phyloP scores from a whole-genome alignment of 2,797 vertebrate genomes.

The Danio jaintianensis region DNA sequence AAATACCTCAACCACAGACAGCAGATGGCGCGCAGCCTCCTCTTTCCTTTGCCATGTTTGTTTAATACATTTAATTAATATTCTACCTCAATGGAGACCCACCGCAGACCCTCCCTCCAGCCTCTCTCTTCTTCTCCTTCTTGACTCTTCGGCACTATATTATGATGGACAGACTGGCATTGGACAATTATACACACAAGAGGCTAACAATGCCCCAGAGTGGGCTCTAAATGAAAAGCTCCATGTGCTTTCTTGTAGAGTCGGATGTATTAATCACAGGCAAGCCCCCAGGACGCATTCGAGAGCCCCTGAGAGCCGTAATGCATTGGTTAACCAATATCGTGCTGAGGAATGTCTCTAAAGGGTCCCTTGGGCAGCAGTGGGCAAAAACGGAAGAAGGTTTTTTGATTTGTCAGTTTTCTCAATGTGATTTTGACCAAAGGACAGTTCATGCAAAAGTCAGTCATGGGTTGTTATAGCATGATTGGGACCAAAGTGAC shows the following conservation, averaged over 20 bases:
- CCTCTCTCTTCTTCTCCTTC: slow-evolving; percentile 32
- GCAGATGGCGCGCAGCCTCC: slow-evolving; percentile 88
- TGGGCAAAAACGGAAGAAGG: slow-evolving; percentile 31
- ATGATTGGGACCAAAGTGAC: slow-evolving; percentile 2
- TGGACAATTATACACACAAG: slow-evolving; percentile 81
- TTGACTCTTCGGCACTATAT: slow-evolving; percentile 40
- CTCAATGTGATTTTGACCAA: slow-evolving; percentile 42
- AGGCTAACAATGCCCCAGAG: slow-evolving; percentile 76
- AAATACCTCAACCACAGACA: slow-evolving; percentile 79
- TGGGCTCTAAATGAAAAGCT: slow-evolving; percentile 78
- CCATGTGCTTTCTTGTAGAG: slow-evolving; percentile 74
- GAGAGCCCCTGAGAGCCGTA: slow-evolving; percentile 40
- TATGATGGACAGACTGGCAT: slow-evolving; percentile 71
- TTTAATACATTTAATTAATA: slow-evolving; percentile 97
- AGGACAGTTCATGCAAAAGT: slow-evolving; percentile 25
- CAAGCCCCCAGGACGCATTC: slow-evolving; percentile 60
- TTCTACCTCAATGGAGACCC: slow-evolving; percentile 81
- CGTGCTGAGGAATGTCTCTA: slow-evolving; percentile 37
- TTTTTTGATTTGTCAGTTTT: slow-evolving; percentile 45
- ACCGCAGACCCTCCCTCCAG: slow-evolving; percentile 67
- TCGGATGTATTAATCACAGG: slow-evolving; percentile 74
- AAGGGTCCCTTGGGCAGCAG: slow-evolving; percentile 36
- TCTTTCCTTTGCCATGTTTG: slow-evolving; percentile 87
- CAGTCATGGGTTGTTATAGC: slow-evolving; percentile 20
- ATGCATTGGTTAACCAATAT: slow-evolving; percentile 24